Evolutionary conservation across 2,113 vertebrate species (phyloP).

Genomic region (Chaetorhynchus papuensis): DNA sequence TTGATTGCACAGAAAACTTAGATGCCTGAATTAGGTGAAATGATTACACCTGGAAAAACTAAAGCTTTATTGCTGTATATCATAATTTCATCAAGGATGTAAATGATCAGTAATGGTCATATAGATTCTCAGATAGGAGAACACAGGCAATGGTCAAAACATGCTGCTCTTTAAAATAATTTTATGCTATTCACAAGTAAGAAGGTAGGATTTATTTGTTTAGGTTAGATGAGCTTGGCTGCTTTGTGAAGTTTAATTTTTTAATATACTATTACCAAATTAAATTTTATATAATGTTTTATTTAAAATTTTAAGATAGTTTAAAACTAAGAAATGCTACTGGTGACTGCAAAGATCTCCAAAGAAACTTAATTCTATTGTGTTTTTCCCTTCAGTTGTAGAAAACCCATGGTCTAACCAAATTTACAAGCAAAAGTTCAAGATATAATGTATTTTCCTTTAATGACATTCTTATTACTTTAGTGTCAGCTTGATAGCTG

Average conservation of each 20-base stretch:
- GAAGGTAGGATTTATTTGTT: neutral
- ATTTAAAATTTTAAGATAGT: neutral
- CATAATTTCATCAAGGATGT: neutral
- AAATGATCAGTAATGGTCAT: neutral
- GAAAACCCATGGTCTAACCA: neutral
- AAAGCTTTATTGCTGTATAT: neutral
- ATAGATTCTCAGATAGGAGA: neutral
- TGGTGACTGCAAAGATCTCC: neutral
- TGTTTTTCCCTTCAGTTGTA: neutral
- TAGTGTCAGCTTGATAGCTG: neutral
- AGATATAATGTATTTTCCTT: neutral
- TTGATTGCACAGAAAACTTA: neutral
- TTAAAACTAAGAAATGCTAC: neutral
- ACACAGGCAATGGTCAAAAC: neutral
- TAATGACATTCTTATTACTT: neutral
- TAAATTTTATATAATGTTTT: neutral
- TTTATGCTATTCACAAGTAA: neutral
- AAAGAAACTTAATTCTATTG: neutral
- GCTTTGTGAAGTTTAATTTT: neutral
- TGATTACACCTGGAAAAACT: neutral
- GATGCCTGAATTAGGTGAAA: neutral
- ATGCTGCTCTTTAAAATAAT: neutral
- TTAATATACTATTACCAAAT: neutral
- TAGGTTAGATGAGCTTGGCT: neutral
- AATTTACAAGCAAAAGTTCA: neutral